Conservation (phyloP, 1,140 invertebrate species). For the Andricus grossulariae region DNA sequence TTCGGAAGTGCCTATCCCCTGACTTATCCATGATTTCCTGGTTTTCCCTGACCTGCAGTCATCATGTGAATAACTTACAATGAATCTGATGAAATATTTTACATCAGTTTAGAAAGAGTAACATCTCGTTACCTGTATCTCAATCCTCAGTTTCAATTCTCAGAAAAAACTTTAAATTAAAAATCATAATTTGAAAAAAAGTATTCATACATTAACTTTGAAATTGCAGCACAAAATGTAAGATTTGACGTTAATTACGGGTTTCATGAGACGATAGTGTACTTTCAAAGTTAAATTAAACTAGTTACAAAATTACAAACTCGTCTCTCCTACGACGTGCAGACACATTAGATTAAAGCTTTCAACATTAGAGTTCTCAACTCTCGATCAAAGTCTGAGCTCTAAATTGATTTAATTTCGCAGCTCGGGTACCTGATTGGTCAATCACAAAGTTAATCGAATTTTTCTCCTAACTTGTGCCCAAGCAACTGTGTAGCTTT, state of each 20-base stretch:
- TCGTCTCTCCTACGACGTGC: constrained; percentile 7
- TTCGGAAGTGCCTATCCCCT: too few relatives aligned
- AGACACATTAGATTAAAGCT: constrained; percentile 28
- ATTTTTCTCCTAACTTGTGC: background rate
- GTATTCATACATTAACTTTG: background rate
- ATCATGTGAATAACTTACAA: too few relatives aligned
- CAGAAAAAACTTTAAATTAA: background rate
- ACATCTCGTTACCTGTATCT: too few relatives aligned
- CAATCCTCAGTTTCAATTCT: too few relatives aligned
- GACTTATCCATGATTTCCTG: too few relatives aligned
- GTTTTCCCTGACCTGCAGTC: too few relatives aligned
- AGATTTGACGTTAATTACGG: constrained; percentile 25
- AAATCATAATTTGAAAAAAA: background rate
- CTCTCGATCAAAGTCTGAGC: constrained; percentile 16
- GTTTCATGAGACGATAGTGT: constrained; percentile 13
- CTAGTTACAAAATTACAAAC: constrained; percentile 30
- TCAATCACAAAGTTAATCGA: background rate
- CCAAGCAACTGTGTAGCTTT: background rate
- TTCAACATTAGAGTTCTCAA: constrained; percentile 26
- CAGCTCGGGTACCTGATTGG: background rate
- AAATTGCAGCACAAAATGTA: constrained; percentile 6
- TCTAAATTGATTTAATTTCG: constrained; percentile 11
- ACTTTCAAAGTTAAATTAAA: constrained; percentile 23
- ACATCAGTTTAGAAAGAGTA: too few relatives aligned
- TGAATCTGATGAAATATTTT: too few relatives aligned